These are phyloP conservation scores for Pteropus alecto DNA, from an alignment of 2,113 vertebrate species.

Conservation along the genomic window DNA sequence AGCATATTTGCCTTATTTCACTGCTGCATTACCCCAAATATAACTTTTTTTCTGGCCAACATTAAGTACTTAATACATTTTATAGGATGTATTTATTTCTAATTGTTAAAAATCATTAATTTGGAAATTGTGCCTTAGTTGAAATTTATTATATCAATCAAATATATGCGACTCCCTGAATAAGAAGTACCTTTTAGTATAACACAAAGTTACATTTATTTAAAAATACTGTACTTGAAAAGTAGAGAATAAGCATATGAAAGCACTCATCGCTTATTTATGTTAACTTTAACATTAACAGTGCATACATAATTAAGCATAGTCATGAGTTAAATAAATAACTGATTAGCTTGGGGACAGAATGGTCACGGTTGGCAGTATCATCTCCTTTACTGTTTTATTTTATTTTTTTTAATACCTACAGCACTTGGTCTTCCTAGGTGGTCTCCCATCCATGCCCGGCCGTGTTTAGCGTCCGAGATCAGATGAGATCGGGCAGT, in stretches of 20 bases:
- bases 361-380: neutral
- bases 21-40: rapidly evolving
- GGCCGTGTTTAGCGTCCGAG: too few species aligned
- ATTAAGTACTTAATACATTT: neutral
- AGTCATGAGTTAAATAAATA: slow-evolving; percentile 52
- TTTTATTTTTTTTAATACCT: too few species aligned
- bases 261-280: neutral
- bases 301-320: slow-evolving; percentile 38
- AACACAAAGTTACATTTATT: neutral
- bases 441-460: too few species aligned
- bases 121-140: neutral
- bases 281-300: neutral
- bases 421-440: too few species aligned
- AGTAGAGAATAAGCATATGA: neutral
- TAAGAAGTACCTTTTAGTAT: neutral
- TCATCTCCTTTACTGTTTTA: neutral
- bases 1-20: neutral
- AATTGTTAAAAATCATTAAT: neutral
- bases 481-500: too few species aligned
- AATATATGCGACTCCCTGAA: neutral
- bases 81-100: neutral
- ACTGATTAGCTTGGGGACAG: slow-evolving; percentile 28
- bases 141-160: neutral
- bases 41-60: neutral
- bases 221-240: neutral